A percentile compares a stretch with the other conserved stretches of the same genome.
These are phyloP conservation scores for Cherax quadricarinatus DNA, from an alignment of 1,140 invertebrate species.

Conservation along the genomic window DNA sequence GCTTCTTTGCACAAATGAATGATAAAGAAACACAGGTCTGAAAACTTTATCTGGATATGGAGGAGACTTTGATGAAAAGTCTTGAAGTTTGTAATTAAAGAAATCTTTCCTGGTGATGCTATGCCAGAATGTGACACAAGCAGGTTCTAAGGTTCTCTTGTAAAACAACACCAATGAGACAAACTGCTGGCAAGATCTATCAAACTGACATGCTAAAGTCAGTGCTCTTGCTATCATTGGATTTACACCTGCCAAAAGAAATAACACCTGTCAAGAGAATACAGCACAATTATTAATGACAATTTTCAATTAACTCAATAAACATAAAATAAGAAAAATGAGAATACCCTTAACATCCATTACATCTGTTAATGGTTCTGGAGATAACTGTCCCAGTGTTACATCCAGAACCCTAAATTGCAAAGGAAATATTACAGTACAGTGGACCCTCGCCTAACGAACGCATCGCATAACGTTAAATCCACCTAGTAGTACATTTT, in stretches of 20 bases:
- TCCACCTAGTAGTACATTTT: too few relatives aligned
- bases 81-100: not conserved
- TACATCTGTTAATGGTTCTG: too few relatives aligned
- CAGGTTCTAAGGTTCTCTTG: not conserved
- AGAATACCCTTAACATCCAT: too few relatives aligned
- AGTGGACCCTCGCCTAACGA: too few relatives aligned
- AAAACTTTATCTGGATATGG: not conserved
- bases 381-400: too few relatives aligned
- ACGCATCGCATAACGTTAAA: too few relatives aligned
- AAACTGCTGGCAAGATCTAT: not conserved
- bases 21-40: not conserved
- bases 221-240: not conserved
- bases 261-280: too few relatives aligned
- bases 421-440: too few relatives aligned
- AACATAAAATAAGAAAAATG: too few relatives aligned
- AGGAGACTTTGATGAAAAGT: not conserved
- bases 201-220: not conserved
- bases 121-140: not conserved
- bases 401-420: too few relatives aligned
- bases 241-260: not conserved
- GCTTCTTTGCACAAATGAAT: not conserved
- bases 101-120: not conserved
- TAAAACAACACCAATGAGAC: not conserved
- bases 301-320: too few relatives aligned
- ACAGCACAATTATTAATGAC: not conserved